These are phyloP conservation scores for Gnathonemus longibarbis DNA, from an alignment of 2,113 vertebrate genomes.

Conservation along the genomic window DNA sequence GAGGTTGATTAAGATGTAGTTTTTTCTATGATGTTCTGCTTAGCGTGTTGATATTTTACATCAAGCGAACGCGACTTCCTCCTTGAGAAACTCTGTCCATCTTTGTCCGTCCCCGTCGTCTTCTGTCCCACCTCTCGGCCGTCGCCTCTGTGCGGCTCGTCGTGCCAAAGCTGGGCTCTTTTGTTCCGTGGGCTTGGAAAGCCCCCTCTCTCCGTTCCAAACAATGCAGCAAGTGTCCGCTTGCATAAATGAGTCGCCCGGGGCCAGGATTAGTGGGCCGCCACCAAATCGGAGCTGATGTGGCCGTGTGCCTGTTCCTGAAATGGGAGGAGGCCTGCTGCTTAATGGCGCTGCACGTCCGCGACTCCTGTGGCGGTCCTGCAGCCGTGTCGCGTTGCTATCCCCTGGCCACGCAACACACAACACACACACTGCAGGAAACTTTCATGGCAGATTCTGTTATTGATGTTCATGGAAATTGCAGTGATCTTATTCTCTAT, in stretches of 20 bases:
- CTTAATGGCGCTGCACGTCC: neutral
- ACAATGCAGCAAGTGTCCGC: constrained; percentile 18
- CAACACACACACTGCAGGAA: neutral
- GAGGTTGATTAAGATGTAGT: neutral
- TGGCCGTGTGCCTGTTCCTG: neutral
- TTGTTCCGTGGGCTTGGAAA: constrained; percentile 6
- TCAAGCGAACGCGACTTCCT: neutral
- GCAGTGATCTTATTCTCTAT: neutral
- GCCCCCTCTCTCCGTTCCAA: neutral
- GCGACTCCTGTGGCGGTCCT: neutral
- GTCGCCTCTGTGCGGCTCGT: neutral
- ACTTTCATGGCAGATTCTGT: neutral
- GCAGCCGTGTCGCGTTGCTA: neutral
- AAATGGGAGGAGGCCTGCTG: neutral
- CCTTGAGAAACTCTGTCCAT: neutral
- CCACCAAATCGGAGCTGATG: neutral
- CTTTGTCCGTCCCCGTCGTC: neutral
- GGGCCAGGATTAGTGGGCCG: neutral
- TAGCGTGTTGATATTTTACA: neutral
- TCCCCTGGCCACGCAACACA: neutral
- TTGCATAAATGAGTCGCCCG: constrained; percentile 13
- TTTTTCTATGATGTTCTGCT: neutral
- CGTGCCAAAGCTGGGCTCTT: neutral
- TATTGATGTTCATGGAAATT: neutral
- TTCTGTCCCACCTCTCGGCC: neutral